These are phyloP conservation scores for Ahaetulla prasina DNA, from an alignment of 2,113 vertebrate genomes.

Conservation along the genomic window DNA sequence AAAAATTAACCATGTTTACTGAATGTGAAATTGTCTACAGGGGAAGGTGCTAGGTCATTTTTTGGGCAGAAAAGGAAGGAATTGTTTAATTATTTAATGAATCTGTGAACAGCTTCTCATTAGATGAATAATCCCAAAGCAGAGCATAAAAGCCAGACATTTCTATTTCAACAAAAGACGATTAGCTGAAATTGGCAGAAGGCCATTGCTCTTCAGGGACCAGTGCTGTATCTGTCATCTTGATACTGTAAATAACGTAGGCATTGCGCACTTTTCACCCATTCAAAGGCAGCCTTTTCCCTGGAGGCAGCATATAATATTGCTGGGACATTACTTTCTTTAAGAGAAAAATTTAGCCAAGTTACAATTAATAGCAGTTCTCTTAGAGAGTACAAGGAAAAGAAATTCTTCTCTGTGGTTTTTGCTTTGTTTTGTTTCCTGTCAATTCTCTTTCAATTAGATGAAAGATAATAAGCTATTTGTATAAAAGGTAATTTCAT, in stretches of 20 bases:
- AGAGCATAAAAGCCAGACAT: background rate
- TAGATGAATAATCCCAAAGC: background rate
- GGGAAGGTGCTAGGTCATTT: background rate
- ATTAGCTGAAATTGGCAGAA: background rate
- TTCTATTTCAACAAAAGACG: background rate
- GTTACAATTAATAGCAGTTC: background rate
- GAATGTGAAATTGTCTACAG: background rate
- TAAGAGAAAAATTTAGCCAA: background rate
- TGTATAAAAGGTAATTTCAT: background rate
- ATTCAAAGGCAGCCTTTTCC: background rate
- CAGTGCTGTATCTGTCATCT: background rate
- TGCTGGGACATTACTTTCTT: background rate
- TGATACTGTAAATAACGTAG: background rate
- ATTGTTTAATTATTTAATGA: background rate
- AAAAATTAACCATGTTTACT: background rate
- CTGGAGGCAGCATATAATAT: background rate
- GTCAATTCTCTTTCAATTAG: background rate
- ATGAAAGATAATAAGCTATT: background rate
- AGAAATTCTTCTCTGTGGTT: background rate
- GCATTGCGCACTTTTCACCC: background rate
- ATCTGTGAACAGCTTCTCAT: background rate
- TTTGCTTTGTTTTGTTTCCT: background rate
- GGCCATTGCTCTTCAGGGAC: background rate
- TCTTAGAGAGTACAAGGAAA: background rate
- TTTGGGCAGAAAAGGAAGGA: background rate